Base-by-base conservation (phyloP, 2,888 invertebrate genomes). In the Drosophila recens region DNA sequence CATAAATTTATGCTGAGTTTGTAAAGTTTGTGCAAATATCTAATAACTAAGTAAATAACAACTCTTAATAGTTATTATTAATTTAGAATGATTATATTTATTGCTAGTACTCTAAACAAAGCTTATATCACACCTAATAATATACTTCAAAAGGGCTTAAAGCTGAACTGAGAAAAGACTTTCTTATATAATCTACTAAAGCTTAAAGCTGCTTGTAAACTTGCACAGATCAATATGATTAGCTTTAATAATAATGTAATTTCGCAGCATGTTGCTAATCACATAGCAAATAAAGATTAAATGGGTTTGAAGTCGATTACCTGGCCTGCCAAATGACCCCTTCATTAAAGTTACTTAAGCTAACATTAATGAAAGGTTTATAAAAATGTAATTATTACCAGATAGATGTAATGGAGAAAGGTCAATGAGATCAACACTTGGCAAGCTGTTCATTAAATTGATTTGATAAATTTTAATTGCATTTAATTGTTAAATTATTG, bases 241-340 rank as follows among this genome's bases (percentile, higher is more conserved):
- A 40, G 6, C 20, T 13, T 23, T 13, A 51, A 42, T 40, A 40
- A 30, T 42, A 65, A 38, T 13, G 42, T 33, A n/a, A 49, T 33
- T n/a, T 56, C 5, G 6, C 36, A 62, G 48, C 71, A 67, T 75
- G 65, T 17, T 9, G 23, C 15, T 76, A 78, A 80, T 65, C 34
- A 67, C 48, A 80, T 33, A 65, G 48, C 8, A 53, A 27, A 27
- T 27, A 17, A 8, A 23, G 58, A 52, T 56, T 38, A 40, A n/a
- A 4, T 15, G 43, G 6, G 56, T 11, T 42, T 46, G 59, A 76
- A 80, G 68, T 72, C 64, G 40, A 67, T 27, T 76, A n/a, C n/a
- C n/a, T n/a, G n/a, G 57, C 40, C 23, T 23, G 13, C 9, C 6
- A 30, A n/a, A 17, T 59, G 40, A 67, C 43, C 70, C 62, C 34